phyloP scores from a whole-genome alignment of 2,113 vertebrate species.

The Lepisosteus oculatus region DNA sequence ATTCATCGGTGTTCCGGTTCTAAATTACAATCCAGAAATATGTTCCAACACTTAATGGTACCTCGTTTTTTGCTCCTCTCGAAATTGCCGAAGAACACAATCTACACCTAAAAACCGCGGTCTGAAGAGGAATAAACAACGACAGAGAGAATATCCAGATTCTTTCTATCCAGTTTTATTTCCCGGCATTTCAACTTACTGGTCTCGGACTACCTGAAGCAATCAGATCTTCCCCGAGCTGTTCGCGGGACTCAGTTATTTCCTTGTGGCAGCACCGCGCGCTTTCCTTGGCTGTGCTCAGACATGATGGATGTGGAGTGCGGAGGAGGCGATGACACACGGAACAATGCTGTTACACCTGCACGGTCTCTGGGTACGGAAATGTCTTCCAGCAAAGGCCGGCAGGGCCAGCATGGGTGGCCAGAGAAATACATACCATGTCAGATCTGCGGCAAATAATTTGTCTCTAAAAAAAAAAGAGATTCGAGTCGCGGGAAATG shows the following conservation, averaged over 20 bases:
- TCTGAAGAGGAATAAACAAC: too few relatives aligned
- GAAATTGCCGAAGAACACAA: too few relatives aligned
- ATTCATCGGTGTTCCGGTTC: too few relatives aligned
- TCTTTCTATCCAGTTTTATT: background rate
- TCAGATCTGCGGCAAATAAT: slow-evolving; percentile 5
- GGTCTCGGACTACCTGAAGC: slow-evolving; percentile 46
- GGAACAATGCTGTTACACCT: slow-evolving; percentile 79
- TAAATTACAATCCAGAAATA: too few relatives aligned
- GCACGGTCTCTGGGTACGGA: slow-evolving; percentile 59
- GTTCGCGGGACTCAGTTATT: slow-evolving; percentile 53
- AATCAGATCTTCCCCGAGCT: slow-evolving; percentile 41
- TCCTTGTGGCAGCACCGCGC: slow-evolving; percentile 13
- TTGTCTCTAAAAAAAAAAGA: too few relatives aligned
- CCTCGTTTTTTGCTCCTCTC: too few relatives aligned
- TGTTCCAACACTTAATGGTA: too few relatives aligned
- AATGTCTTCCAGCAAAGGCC: slow-evolving; percentile 58
- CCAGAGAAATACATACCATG: slow-evolving; percentile 49
- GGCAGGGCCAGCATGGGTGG: slow-evolving; percentile 74
- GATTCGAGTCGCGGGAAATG: background rate
- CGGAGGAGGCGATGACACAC: slow-evolving; percentile 79
- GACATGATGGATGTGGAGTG: slow-evolving; percentile 46
- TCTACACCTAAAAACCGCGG: too few relatives aligned
- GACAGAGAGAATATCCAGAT: too few relatives aligned
- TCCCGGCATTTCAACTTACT: slow-evolving; percentile 21
- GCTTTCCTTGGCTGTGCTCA: slow-evolving; percentile 7